These are phyloP conservation scores for Anser cygnoides DNA, from an alignment of 2,113 vertebrate species.

Conservation along the genomic window DNA sequence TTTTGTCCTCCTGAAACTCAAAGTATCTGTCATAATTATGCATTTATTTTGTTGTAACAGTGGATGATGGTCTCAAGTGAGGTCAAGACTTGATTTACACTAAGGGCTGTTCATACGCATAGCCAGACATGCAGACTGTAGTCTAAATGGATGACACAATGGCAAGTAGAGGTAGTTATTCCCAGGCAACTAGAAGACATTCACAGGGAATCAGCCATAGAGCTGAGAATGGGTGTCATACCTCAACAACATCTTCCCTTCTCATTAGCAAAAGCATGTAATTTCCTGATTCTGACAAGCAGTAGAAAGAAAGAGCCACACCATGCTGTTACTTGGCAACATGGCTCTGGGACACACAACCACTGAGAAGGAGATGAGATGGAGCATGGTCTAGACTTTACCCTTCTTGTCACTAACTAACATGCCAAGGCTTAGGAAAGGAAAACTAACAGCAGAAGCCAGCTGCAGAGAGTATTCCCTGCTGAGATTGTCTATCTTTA, in stretches of 20 bases:
- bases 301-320: neutral
- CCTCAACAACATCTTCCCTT: neutral
- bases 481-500: neutral
- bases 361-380: neutral
- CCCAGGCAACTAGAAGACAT: neutral
- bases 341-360: neutral
- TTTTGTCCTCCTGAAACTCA: neutral
- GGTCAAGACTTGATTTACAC: neutral
- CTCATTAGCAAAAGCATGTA: neutral
- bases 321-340: neutral
- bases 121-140: neutral
- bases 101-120: neutral
- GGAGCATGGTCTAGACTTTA: neutral
- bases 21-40: neutral
- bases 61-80: neutral
- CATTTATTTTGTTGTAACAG: neutral
- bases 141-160: neutral
- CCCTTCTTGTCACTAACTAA: neutral
- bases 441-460: neutral
- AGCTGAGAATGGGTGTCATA: neutral
- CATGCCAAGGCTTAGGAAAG: neutral
- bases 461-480: neutral
- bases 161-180: neutral
- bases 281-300: neutral
- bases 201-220: neutral